Evolutionary conservation across 1,140 invertebrate species (phyloP).

Genomic region (Solenopsis invicta): DNA sequence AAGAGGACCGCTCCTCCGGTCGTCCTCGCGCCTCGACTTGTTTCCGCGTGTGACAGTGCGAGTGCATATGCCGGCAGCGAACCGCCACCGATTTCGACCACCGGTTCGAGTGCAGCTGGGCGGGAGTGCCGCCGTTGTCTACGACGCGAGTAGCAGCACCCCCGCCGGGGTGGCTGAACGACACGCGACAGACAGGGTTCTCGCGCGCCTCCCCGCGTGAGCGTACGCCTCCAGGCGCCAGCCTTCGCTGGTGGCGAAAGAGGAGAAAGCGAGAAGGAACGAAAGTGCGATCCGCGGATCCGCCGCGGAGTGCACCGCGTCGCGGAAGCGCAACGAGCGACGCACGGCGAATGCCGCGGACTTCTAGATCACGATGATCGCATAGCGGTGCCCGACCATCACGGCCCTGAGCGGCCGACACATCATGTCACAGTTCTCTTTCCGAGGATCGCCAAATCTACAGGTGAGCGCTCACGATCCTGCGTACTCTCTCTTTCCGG

Average conservation of each 20-base stretch:
- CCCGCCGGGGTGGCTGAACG: slow-evolving; percentile 25
- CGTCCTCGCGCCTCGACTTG: slow-evolving; percentile 1
- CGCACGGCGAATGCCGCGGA: slow-evolving; percentile 57
- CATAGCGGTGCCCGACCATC: slow-evolving; percentile 84
- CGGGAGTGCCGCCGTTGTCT: slow-evolving; percentile 44
- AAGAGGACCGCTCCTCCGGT: neutral
- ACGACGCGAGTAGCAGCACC: slow-evolving; percentile 52
- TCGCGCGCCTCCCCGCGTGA: too few species aligned
- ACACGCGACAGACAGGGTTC: too few species aligned
- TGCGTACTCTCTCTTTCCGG: neutral
- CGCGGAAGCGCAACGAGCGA: too few species aligned
- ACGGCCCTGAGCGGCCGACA: slow-evolving; percentile 88
- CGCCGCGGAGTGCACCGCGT: too few species aligned
- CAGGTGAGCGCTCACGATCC: slow-evolving; percentile 86
- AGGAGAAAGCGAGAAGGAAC: too few species aligned
- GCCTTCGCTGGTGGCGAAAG: too few species aligned
- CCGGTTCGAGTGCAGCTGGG: slow-evolving; percentile 39
- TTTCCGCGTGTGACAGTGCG: slow-evolving; percentile 78
- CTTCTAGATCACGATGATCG: slow-evolving; percentile 82
- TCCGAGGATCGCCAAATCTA: slow-evolving; percentile 90
- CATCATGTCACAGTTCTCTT: slow-evolving; percentile 91
- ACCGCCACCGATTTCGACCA: slow-evolving; percentile 32
- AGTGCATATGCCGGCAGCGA: slow-evolving; percentile 68
- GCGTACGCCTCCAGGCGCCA: too few species aligned
- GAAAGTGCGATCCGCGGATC: too few species aligned